phyloP scores from a whole-genome alignment of 2,797 vertebrate genomes.

The Acropternis orthonyx region DNA sequence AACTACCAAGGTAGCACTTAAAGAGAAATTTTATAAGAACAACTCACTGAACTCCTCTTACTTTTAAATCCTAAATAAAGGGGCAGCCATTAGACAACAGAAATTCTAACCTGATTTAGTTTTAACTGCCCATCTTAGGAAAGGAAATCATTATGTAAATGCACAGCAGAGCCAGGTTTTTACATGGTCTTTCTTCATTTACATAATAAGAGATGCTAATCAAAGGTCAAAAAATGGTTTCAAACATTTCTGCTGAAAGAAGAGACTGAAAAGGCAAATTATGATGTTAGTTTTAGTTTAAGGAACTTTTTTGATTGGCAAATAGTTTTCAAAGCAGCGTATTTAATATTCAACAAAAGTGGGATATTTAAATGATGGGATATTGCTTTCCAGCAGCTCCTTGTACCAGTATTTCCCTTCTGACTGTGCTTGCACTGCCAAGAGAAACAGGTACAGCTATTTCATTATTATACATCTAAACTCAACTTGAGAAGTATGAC shows the following conservation, averaged over 20 bases:
- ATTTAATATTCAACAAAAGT: background rate
- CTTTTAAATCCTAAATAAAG: constrained; percentile 50
- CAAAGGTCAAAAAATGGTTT: constrained; percentile 3
- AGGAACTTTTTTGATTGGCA: constrained; percentile 38
- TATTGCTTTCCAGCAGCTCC: background rate
- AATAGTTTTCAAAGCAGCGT: constrained; percentile 15
- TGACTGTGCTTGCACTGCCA: background rate
- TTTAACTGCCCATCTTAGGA: constrained; percentile 58
- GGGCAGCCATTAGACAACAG: constrained; percentile 37
- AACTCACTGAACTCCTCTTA: constrained; percentile 14
- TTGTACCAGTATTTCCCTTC: background rate
- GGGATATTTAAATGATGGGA: background rate
- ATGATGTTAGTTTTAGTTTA: background rate
- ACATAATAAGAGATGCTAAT: constrained; percentile 56
- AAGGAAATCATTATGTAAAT: constrained; percentile 66
- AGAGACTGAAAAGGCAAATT: constrained; percentile 15
- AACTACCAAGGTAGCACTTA: constrained; percentile 35
- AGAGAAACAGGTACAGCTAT: background rate
- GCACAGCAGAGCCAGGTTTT: background rate
- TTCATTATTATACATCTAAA: constrained; percentile 9
- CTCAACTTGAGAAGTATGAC: background rate
- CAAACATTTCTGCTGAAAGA: constrained; percentile 24
- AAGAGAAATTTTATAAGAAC: constrained; percentile 13
- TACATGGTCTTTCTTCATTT: background rate
- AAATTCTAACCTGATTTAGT: constrained; percentile 55